phyloP scores from a whole-genome alignment of 2,797 vertebrate genomes.

The Chelonia mydas region DNA sequence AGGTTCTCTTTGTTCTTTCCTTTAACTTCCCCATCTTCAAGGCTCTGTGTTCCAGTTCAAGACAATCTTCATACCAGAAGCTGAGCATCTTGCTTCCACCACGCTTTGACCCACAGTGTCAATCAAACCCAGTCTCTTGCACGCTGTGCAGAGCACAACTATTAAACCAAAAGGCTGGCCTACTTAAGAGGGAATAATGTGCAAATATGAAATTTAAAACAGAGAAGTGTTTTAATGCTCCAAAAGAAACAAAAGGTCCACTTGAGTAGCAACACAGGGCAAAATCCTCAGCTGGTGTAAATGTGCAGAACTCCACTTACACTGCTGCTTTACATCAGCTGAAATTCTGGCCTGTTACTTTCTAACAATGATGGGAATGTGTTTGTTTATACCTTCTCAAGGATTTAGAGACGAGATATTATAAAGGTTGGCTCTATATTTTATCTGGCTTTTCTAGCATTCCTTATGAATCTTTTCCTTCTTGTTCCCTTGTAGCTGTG shows the following conservation, averaged over 20 bases:
- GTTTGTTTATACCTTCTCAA: not conserved
- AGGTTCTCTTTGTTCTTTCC: accelerated
- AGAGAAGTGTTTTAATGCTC: not conserved
- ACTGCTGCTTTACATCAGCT: not conserved
- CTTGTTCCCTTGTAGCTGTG: slow-evolving; percentile 81
- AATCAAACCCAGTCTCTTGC: not conserved
- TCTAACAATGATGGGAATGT: not conserved
- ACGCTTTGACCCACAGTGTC: accelerated
- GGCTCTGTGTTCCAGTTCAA: not conserved
- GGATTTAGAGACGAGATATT: not conserved
- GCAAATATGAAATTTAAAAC: not conserved
- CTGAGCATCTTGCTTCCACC: accelerated
- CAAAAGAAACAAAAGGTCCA: accelerated
- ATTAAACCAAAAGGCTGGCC: not conserved
- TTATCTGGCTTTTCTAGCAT: not conserved
- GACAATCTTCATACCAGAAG: not conserved
- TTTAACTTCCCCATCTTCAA: not conserved
- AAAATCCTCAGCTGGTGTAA: not conserved
- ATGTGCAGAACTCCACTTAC: not conserved
- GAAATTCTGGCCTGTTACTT: not conserved
- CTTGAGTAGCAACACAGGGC: not conserved
- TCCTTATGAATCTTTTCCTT: not conserved
- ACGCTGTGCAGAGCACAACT: not conserved
- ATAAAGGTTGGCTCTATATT: not conserved
- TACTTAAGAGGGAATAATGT: not conserved